Evolutionary conservation across 2,113 vertebrate species (phyloP), one percentile per base, ranked within the genome.

Genomic region (Mesoclemmys tuberculata): DNA sequence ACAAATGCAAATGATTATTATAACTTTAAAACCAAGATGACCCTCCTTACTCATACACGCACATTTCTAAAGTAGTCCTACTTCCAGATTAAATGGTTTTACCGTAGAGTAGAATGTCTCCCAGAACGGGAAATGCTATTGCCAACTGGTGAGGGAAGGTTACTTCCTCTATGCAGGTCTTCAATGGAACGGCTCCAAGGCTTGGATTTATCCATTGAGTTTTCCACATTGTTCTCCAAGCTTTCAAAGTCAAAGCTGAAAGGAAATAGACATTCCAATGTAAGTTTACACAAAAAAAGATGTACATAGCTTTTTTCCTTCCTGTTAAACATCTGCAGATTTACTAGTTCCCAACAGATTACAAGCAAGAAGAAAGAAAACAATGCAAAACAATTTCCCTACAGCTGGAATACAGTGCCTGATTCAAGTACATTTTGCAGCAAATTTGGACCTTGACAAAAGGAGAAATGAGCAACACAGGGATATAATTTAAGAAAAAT

Each of bases 141-240:
- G 91, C 99, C 99, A 4, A 99, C 98, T 0, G 98, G 98, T 0
- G 99, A 99, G 1, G 99, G 98, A 80, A 99, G 93, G 64, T 99
- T 99, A 92, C 97, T 98, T 90, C 99, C 99, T 95, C 98, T 97
- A 92, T 99, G 99, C 91, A 99, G 98, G 97, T 99, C 99, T 96
- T 99, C 99, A 35, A 99, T 99, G 16, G 99, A 99, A 55, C 99
- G 97, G 82, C 99, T 99, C 99, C 99, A 99, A 38, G 99, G 97
- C 93, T 99, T 99, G 22, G 99, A 98, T 93, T 99, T 99, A 80
- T 99, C 99, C 98, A 99, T 93, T 0, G 96, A 95, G 94, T 97
- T 98, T 85, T 99, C 99, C 93, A 99, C 97, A 7, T 98, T 99
- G 97, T 98, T 99, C 97, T 99, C 99, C 97, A 98, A 84, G 83